A percentile compares a stretch with the other conserved stretches of the same genome.
Evolutionary conservation across 1,140 invertebrate genomes (phyloP).

Genomic region (Stegodyphus dumicola): DNA sequence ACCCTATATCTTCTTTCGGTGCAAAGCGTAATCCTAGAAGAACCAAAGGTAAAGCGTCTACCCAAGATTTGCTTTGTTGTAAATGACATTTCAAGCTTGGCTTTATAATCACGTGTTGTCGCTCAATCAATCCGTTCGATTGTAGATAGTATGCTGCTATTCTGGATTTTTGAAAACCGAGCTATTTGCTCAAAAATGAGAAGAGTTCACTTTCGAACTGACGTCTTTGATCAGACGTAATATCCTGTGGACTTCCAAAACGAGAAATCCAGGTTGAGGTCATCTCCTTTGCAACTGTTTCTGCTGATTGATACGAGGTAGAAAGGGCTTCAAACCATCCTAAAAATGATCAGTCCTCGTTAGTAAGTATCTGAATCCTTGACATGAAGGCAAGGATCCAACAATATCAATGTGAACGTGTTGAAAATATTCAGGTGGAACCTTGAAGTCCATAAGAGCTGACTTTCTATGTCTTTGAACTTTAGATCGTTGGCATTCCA

Average conservation of each 20-base stretch:
- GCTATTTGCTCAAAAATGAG: slow-evolving; percentile 44
- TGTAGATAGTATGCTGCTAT: slow-evolving; percentile 64
- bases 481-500: background rate
- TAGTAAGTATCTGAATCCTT: background rate
- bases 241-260: slow-evolving; percentile 64
- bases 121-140: slow-evolving; percentile 67
- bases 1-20: slow-evolving; percentile 64
- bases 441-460: background rate
- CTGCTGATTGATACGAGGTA: slow-evolving; percentile 66
- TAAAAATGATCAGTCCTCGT: background rate
- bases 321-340: slow-evolving; percentile 66
- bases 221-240: too few relatives aligned
- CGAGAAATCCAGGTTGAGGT: slow-evolving; percentile 66
- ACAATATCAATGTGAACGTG: background rate
- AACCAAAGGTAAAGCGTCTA: slow-evolving; percentile 66
- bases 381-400: background rate
- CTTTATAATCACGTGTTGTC: slow-evolving; percentile 65
- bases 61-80: slow-evolving; percentile 64
- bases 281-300: slow-evolving; percentile 66
- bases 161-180: slow-evolving; percentile 33
- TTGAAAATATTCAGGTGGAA: background rate
- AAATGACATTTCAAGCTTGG: slow-evolving; percentile 59
- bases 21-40: slow-evolving; percentile 64
- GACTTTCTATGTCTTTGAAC: background rate
- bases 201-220: too few relatives aligned